Evolutionary conservation across 2,888 invertebrate species (phyloP).

Genomic region (Tanypteryx hageni): DNA sequence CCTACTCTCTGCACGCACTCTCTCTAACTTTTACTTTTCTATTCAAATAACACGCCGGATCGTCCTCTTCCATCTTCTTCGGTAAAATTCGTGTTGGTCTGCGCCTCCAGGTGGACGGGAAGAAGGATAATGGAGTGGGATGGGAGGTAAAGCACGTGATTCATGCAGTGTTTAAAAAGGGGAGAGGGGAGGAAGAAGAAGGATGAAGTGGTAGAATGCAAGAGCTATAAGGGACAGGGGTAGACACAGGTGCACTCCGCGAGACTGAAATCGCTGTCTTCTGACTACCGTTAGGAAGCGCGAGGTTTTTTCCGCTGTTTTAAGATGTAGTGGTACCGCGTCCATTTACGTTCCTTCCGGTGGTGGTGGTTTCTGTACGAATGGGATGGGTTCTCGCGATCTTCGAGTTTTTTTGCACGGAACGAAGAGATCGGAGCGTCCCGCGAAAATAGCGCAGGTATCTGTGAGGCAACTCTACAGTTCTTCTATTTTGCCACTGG

Average conservation of each 20-base stretch:
- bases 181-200: background rate
- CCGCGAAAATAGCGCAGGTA: background rate
- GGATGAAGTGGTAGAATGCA: background rate
- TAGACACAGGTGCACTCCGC: background rate
- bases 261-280: background rate
- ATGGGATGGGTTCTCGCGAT: background rate
- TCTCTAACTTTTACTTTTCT: too few relatives aligned
- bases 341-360: conserved; percentile 22
- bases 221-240: background rate
- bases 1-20: too few relatives aligned
- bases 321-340: background rate
- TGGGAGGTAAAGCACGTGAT: too few relatives aligned
- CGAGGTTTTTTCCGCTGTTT: background rate
- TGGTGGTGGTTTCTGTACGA: background rate
- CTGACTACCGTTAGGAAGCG: conserved; percentile 21
- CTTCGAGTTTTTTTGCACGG: background rate
- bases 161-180: background rate
- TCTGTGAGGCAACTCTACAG: background rate
- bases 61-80: too few relatives aligned
- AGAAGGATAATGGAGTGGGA: too few relatives aligned
- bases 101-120: too few relatives aligned
- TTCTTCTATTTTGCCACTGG: too few relatives aligned
- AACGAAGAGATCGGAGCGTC: background rate
- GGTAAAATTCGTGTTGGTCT: too few relatives aligned
- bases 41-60: too few relatives aligned